Base-by-base conservation (phyloP, 2,888 invertebrate species). In the Archips xylosteana region DNA sequence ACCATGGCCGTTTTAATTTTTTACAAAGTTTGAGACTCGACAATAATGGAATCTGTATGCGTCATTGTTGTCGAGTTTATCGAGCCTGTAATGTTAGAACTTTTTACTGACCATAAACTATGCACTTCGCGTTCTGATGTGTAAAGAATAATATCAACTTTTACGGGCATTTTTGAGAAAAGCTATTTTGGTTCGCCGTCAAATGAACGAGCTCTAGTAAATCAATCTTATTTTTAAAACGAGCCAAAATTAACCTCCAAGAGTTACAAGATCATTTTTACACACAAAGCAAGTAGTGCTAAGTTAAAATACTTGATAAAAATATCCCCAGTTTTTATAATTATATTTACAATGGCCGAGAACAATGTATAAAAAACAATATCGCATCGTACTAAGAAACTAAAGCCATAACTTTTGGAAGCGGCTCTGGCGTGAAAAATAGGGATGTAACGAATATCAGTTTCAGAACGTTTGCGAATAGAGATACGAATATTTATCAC, bases 331-430 rank as follows among this genome's bases (percentile, higher is more conserved):
- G 64, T 36, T 5, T 62, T 49, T 32, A n/a, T 62, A 49, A 49
- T 23, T 54, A 39, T 47, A 63, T 72, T 68, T 72, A 72, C 62
- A 51, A 45, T 59, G 59, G 57, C 49, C 51, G 49, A 60, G 23
- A 36, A 23, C 68, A 57, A 72, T 72, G 57, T 72, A 72, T 72
- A 68, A 68, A 68, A 72, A 68, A 72, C 72, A 72, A 72, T 72
- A 72, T 63, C 72, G 72, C 68, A 68, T 71, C 61, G 62, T 57
- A 59, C 45, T 32, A 13, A n/a, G 62, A 68, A 80, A 78, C 75
- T 78, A 79, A 76, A 78, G 75, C 64, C 76, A 78, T 81, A 79
- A 81, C 78, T 81, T 76, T 78, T 75, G 73, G 79, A 80, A 75
- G 79, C 76, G 75, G 66, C 71, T 54, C 49, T n/a, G 6, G n/a